A percentile compares a stretch with the other conserved stretches of the same genome.
These are phyloP conservation scores for Parauchenoglanis ngamensis DNA, from an alignment of 2,797 vertebrate genomes.

Conservation along the genomic window DNA sequence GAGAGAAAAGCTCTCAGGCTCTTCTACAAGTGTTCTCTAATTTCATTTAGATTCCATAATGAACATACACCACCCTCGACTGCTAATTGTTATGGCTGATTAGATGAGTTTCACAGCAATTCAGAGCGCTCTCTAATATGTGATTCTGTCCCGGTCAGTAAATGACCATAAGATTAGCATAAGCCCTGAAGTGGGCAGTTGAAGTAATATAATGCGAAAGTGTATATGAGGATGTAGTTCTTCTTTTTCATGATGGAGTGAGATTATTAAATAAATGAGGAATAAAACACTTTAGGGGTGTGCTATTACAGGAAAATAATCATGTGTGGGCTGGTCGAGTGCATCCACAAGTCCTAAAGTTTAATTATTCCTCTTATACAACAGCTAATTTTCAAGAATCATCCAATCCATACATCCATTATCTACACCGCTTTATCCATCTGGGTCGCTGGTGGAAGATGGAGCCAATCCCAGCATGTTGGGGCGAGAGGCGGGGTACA, in stretches of 20 bases:
- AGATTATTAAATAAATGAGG: neutral
- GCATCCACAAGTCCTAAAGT: neutral
- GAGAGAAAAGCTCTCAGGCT: conserved; percentile 31
- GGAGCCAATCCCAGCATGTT: no score
- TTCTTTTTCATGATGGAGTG: neutral
- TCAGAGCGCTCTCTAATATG: neutral
- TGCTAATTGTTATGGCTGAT: conserved; percentile 43
- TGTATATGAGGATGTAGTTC: neutral
- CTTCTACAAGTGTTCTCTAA: conserved; percentile 47
- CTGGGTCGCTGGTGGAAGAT: no score
- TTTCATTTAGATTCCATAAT: conserved; percentile 49
- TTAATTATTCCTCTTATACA: neutral
- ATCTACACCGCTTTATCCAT: no score
- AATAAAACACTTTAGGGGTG: neutral
- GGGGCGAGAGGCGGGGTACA: no score
- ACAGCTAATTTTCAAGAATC: neutral
- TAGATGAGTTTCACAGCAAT: neutral
- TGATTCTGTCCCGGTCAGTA: neutral
- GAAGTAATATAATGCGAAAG: neutral
- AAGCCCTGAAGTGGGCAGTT: neutral
- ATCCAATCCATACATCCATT: no score
- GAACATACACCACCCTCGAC: conserved; percentile 41
- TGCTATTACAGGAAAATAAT: neutral
- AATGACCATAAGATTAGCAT: neutral
- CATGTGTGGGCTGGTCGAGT: neutral